Percentiles rank a stretch among this genome's conserved stretches.
Evolutionary conservation across 1,140 invertebrate genomes (phyloP).

Genomic region (Anadara kagoshimensis): DNA sequence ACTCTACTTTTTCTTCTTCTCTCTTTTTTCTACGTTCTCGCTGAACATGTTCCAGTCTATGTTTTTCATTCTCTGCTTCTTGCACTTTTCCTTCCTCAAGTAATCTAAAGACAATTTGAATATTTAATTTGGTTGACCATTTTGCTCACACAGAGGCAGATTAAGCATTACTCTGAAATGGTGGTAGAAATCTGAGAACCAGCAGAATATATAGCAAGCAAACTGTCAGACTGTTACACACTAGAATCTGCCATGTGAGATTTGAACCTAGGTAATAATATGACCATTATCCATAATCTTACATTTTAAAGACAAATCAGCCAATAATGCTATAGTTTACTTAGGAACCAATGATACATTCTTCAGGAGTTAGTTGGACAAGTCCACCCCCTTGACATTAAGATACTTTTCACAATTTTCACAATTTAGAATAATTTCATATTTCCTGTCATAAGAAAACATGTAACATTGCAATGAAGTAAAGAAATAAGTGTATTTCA

Average conservation of each 20-base stretch:
- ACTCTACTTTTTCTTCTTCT: constrained; percentile 76
- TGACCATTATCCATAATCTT: no score
- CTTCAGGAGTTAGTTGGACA: background rate
- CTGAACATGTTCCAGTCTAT: constrained; percentile 81
- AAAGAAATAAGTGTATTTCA: background rate
- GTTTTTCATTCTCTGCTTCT: constrained; percentile 83
- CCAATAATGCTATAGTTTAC: background rate
- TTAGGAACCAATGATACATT: background rate
- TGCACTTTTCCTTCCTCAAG: constrained; percentile 86
- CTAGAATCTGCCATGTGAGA: no score
- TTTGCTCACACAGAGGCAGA: no score
- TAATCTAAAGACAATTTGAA: constrained; percentile 64
- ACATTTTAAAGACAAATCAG: no score
- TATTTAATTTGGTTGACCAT: no score
- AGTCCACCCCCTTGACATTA: no score
- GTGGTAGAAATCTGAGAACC: no score
- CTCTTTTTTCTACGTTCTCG: constrained; percentile 80
- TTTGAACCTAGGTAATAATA: no score
- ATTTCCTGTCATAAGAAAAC: background rate
- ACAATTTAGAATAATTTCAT: background rate
- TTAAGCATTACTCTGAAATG: no score
- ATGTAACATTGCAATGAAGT: background rate
- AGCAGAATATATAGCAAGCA: no score
- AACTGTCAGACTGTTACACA: no score
- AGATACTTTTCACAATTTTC: no score